Conservation (phyloP, 2,113 vertebrate species). For the Hyaena hyaena region DNA sequence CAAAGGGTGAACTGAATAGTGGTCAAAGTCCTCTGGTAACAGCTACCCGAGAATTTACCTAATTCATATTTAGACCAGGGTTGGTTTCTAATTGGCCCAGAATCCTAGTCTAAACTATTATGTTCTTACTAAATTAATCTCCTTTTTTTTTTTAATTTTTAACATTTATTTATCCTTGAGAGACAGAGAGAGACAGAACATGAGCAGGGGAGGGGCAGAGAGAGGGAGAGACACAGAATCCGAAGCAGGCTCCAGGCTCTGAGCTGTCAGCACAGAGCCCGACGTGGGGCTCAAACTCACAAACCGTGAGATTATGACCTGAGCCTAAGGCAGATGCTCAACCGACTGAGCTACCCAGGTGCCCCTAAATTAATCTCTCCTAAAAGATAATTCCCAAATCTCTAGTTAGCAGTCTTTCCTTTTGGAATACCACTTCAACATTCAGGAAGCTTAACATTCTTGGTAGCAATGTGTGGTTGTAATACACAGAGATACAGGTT, state of each 20-base stretch:
- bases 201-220: no score
- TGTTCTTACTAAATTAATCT: constrained; percentile 32
- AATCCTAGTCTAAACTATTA: not conserved
- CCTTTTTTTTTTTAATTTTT: not conserved
- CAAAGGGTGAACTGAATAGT: not conserved
- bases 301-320: no score
- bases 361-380: not conserved
- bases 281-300: no score
- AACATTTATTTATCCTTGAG: no score
- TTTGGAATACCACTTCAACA: not conserved
- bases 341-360: no score
- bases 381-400: constrained; percentile 38
- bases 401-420: constrained; percentile 40
- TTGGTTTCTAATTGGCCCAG: not conserved
- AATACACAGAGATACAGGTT: not conserved
- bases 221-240: no score
- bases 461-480: constrained; percentile 3
- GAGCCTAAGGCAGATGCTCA: no score
- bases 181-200: no score
- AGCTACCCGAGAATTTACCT: not conserved
- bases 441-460: constrained; percentile 36
- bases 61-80: not conserved
- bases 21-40: not conserved
- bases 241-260: no score
- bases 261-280: no score